Conservation (phyloP, 2,888 invertebrate species). For the Liodrosophila aerea region DNA sequence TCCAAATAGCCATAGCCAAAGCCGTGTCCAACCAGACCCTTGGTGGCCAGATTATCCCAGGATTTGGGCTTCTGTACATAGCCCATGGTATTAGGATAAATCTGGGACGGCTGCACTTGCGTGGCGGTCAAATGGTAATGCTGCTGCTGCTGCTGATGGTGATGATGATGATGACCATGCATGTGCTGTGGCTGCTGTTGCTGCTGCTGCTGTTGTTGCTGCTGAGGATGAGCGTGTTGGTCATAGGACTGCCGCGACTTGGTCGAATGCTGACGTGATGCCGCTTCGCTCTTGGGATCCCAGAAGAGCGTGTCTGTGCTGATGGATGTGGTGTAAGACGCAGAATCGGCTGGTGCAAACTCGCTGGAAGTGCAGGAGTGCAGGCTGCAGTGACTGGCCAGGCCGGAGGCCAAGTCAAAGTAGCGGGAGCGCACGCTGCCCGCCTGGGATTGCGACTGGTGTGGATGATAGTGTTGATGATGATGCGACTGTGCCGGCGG, state of each 20-base stretch:
- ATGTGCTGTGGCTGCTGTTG: constrained; percentile 30
- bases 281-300: constrained; percentile 85
- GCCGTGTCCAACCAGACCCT: constrained; percentile 92
- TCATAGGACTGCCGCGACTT: constrained; percentile 85
- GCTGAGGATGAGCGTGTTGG: constrained; percentile 82
- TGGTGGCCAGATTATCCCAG: constrained; percentile 94
- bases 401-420: constrained; percentile 86
- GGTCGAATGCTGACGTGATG: constrained; percentile 83
- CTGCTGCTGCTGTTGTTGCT: constrained; percentile 47
- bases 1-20: constrained; percentile 93
- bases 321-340: constrained; percentile 92
- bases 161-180: constrained; percentile 70
- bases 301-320: constrained; percentile 94
- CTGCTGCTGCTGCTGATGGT: constrained; percentile 59
- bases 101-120: constrained; percentile 82
- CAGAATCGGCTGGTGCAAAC: constrained; percentile 88
- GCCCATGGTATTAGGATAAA: constrained; percentile 81
- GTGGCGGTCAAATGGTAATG: constrained; percentile 81
- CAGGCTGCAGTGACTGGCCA: constrained; percentile 90
- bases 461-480: constrained; percentile 71
- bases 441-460: constrained; percentile 80
- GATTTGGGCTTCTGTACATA: constrained; percentile 90
- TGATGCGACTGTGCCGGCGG: constrained; percentile 57
- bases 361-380: constrained; percentile 92
- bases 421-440: constrained; percentile 84